phyloP scores from a whole-genome alignment of 2,888 invertebrate genomes.

The Idaea aversata region DNA sequence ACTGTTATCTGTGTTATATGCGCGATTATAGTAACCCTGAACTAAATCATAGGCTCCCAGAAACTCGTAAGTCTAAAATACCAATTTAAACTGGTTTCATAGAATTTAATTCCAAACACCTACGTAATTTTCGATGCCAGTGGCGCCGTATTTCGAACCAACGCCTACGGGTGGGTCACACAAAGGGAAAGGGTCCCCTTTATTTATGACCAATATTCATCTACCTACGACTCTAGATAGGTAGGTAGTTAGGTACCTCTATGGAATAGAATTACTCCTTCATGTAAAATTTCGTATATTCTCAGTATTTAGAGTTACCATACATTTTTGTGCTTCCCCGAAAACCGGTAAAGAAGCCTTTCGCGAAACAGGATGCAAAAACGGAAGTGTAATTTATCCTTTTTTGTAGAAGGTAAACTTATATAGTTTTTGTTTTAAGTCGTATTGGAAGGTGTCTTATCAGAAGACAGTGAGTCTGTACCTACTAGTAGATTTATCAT shows the following conservation, averaged over 20 bases:
- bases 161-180: conserved; percentile 25
- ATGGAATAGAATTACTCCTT: too few species aligned
- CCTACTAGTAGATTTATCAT: too few species aligned
- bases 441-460: neutral
- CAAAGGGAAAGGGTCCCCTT: conserved; percentile 31
- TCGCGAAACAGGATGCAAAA: neutral
- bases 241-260: too few species aligned
- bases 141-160: conserved; percentile 6
- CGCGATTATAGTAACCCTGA: neutral
- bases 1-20: neutral
- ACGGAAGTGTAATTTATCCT: neutral
- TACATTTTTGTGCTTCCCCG: neutral
- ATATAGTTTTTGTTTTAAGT: neutral
- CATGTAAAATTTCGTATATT: too few species aligned
- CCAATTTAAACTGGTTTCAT: neutral
- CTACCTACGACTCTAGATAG: conserved; percentile 15
- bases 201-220: conserved; percentile 27
- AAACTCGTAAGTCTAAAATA: neutral
- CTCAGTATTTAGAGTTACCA: neutral
- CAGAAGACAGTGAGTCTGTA: neutral
- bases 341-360: neutral
- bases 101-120: neutral
- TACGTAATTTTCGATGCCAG: neutral
- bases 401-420: neutral
- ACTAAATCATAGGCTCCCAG: neutral